These are phyloP conservation scores for Brachyhypopomus gauderio DNA, from an alignment of 2,113 vertebrate genomes.

Conservation along the genomic window DNA sequence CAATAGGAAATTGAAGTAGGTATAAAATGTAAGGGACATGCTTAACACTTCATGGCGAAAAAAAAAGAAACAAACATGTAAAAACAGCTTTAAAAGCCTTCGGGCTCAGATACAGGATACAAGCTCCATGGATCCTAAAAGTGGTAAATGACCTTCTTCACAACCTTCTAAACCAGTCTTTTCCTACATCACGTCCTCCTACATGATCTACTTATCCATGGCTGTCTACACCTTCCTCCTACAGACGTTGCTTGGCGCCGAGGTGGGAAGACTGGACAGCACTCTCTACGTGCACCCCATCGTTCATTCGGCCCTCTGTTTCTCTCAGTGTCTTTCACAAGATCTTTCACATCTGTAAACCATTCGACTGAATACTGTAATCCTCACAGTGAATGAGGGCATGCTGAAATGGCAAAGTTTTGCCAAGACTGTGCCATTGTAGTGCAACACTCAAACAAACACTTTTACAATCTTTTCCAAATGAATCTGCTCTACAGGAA, in stretches of 20 bases:
- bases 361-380: conserved; percentile 43
- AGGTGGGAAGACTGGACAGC: conserved; percentile 26
- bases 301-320: conserved; percentile 22
- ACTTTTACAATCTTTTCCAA: background rate
- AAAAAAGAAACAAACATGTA: conserved; percentile 24
- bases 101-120: conserved; percentile 49
- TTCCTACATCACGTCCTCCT: conserved; percentile 10
- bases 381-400: conserved; percentile 36
- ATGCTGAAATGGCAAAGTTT: conserved; percentile 29
- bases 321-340: conserved; percentile 10
- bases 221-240: conserved; percentile 33
- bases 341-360: conserved; percentile 20
- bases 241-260: conserved; percentile 60
- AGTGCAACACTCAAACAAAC: conserved; percentile 48
- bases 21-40: conserved; percentile 46
- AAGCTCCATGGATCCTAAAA: background rate
- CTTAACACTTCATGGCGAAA: conserved; percentile 32
- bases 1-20: conserved; percentile 49
- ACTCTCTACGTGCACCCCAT: background rate
- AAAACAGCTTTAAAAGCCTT: conserved; percentile 39
- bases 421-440: conserved; percentile 41
- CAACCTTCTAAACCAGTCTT: conserved; percentile 21
- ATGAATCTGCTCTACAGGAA: background rate
- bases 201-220: conserved; percentile 16
- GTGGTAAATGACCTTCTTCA: conserved; percentile 33